These are phyloP conservation scores for Dicyrtoma fusca DNA, from an alignment of 2,888 invertebrate genomes.

Conservation along the genomic window DNA sequence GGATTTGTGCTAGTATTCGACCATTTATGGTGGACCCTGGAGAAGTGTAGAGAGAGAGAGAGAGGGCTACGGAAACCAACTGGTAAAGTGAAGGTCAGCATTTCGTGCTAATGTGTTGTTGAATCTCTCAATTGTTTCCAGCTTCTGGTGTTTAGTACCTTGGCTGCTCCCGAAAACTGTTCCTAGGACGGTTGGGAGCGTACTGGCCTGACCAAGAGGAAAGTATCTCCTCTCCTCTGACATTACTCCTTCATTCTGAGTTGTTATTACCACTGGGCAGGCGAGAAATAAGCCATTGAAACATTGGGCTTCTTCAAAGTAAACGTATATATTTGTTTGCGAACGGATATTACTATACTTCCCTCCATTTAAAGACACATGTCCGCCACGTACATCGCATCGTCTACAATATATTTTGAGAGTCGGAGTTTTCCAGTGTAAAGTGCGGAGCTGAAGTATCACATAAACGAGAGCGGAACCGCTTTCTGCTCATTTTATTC, in stretches of 20 bases:
- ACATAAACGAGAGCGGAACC: too few relatives aligned
- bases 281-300: conserved; percentile 2
- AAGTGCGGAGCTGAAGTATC: too few relatives aligned
- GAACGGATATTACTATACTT: conserved; percentile 6
- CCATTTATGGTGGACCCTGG: too few relatives aligned
- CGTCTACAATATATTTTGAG: too few relatives aligned
- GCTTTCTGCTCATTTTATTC: too few relatives aligned
- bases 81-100: conserved; percentile 20
- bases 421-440: too few relatives aligned
- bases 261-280: conserved; percentile 14
- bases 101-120: conserved; percentile 24
- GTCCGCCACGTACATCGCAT: too few relatives aligned
- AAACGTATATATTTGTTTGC: neutral
- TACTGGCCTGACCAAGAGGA: neutral
- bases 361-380: neutral
- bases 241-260: neutral
- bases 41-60: too few relatives aligned
- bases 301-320: too few relatives aligned
- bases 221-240: neutral
- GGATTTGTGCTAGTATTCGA: too few relatives aligned
- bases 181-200: neutral
- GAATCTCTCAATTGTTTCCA: conserved; percentile 20
- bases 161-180: neutral
- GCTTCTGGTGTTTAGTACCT: conserved; percentile 13
- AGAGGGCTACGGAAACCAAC: too few relatives aligned